Base-by-base conservation (phyloP, 37 sponge, comb jelly and placozoan genomes). In the Ephydatia muelleri region DNA sequence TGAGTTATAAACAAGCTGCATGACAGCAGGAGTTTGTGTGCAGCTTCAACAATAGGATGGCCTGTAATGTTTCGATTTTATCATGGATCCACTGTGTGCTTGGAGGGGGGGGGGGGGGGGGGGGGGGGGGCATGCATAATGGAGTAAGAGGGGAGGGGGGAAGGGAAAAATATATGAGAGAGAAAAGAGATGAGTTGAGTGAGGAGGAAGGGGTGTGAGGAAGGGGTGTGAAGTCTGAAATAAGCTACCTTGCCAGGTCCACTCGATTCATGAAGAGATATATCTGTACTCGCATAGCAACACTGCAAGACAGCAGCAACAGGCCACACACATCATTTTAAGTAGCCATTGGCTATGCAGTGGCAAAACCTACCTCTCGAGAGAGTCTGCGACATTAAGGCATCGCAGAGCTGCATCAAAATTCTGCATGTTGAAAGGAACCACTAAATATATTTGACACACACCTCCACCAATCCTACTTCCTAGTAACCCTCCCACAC, bases 241-340 rank as follows among this genome's bases (percentile, higher is more conserved):
- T 75, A 36, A 34, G 77, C 71, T 30, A 95, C 95, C 85, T 98
- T 66, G 99, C 99, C 37, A 98, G 78, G 49, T 98, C 99, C 12
- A 98, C 77, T 75, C 99, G 91, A 68, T 91, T 73, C 87, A 98
- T 98, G n/a, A 88, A 73, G 22, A 98, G 79, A 34, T 86, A 86
- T 23, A 89, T 86, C 90, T 96, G 99, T 1, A 98, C 94, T 66
- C 95, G 80, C 69, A 96, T 78, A 23, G 95, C 88, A 27, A 86
- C 79, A 30, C 96, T 93, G 78, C 25, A 48, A 30, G 33, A 25
- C n/a, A n/a, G n/a, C 47, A 43, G 47, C 47, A 43, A 4, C 4
- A 11, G 4, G 47, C 6, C 4, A 43, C 47, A 43, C 47, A 43
- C 47, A 43, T 43, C n/a, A n/a, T n/a, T n/a, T n/a, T n/a, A 8